Conservation (phyloP, 2,888 invertebrate genomes). For the Agrilus biguttatus region DNA sequence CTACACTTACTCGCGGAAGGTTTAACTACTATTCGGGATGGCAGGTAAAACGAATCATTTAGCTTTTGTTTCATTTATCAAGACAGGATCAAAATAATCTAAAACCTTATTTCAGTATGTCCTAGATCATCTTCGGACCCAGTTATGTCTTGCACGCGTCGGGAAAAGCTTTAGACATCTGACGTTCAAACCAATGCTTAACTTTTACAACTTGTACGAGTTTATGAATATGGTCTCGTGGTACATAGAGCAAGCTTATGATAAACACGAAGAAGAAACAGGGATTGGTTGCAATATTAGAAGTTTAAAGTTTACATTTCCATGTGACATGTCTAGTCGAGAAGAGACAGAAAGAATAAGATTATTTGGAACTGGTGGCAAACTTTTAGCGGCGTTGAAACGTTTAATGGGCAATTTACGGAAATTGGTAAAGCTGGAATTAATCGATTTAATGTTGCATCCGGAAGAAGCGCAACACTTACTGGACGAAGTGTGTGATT, state of each 20-base stretch:
- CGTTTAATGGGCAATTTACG: slow-evolving; percentile 51
- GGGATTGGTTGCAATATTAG: slow-evolving; percentile 44
- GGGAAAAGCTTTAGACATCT: slow-evolving; percentile 51
- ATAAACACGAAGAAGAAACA: slow-evolving; percentile 16
- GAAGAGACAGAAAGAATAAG: slow-evolving; percentile 46
- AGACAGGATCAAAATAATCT: neutral
- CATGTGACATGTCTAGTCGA: slow-evolving; percentile 53
- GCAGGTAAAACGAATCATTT: slow-evolving; percentile 34
- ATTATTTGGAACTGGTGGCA: slow-evolving; percentile 67
- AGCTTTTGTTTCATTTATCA: neutral
- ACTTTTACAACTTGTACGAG: slow-evolving; percentile 70
- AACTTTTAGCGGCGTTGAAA: slow-evolving; percentile 49
- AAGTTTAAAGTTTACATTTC: slow-evolving; percentile 55
- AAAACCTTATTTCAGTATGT: slow-evolving; percentile 38
- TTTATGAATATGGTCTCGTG: slow-evolving; percentile 71
- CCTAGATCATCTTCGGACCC: slow-evolving; percentile 59
- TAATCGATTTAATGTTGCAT: slow-evolving; percentile 63
- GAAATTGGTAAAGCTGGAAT: slow-evolving; percentile 45
- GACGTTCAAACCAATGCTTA: slow-evolving; percentile 56
- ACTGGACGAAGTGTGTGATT: slow-evolving; percentile 54
- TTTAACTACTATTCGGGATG: slow-evolving; percentile 73
- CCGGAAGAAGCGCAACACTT: slow-evolving; percentile 53
- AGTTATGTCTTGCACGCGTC: slow-evolving; percentile 52
- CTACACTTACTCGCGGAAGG: slow-evolving; percentile 55
- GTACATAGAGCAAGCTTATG: slow-evolving; percentile 44